phyloP scores from a whole-genome alignment of 2,113 vertebrate genomes.

The Amphilophus citrinellus region DNA sequence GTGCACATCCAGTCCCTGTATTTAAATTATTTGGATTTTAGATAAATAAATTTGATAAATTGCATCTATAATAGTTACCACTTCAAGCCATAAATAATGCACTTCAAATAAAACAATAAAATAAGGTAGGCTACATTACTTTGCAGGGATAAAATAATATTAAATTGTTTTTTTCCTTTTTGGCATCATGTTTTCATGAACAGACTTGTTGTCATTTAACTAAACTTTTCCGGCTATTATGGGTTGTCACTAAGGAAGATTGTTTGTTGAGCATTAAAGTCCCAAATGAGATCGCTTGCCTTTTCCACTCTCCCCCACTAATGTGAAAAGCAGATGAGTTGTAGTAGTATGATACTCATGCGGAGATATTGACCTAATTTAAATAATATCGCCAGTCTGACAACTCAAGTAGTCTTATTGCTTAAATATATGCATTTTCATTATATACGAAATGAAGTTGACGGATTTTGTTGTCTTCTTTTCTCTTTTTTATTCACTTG shows the following conservation, averaged over 20 bases:
- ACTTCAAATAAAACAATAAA: background rate
- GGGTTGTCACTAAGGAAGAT: constrained; percentile 34
- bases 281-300: constrained; percentile 38
- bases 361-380: background rate
- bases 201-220: background rate
- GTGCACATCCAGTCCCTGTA: background rate
- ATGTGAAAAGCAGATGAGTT: constrained; percentile 58
- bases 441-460: background rate
- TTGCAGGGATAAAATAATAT: background rate
- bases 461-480: background rate
- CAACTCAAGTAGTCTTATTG: background rate
- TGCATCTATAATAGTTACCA: background rate
- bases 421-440: background rate
- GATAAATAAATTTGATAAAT: background rate
- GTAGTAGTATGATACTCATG: background rate
- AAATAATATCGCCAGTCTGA: background rate
- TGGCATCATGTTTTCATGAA: background rate
- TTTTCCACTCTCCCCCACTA: constrained; percentile 52
- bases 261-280: constrained; percentile 10
- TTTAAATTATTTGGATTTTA: background rate
- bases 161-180: too few relatives aligned
- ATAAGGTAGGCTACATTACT: background rate
- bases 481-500: background rate
- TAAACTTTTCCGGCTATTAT: background rate
- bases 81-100: background rate